Conservation (phyloP, 2,888 invertebrate genomes). For the Amblyjoppa proteus region DNA sequence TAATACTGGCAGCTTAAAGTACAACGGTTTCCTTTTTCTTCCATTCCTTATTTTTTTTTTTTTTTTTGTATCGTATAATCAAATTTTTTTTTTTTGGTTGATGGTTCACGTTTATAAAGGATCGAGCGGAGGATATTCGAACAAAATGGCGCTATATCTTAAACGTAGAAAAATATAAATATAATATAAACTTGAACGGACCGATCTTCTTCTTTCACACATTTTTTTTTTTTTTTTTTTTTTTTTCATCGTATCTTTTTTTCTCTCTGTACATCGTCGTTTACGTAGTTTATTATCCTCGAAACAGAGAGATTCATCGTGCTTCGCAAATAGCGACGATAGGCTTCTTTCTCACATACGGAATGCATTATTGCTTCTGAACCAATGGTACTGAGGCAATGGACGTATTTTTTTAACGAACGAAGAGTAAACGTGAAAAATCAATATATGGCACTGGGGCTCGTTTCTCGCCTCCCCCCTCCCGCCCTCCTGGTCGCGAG, state of each 20-base stretch:
- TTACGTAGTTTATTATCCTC: conserved; percentile 34
- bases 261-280: conserved; percentile 35
- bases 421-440: conserved; percentile 39
- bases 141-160: conserved; percentile 63
- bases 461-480: conserved; percentile 24
- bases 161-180: conserved; percentile 72
- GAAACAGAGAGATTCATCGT: conserved; percentile 20
- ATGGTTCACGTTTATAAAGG: conserved; percentile 46
- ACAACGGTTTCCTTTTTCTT: conserved; percentile 53
- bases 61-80: conserved; percentile 29
- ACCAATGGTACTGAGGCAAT: conserved; percentile 54
- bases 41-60: conserved; percentile 24
- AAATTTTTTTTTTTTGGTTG: conserved; percentile 25
- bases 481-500: neutral
- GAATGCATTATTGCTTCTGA: conserved; percentile 43
- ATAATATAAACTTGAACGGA: conserved; percentile 65
- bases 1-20: conserved; percentile 81
- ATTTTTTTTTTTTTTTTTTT: conserved; percentile 26
- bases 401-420: conserved; percentile 64
- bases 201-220: conserved; percentile 44
- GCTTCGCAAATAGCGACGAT: conserved; percentile 17
- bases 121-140: conserved; percentile 61
- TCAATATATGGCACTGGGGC: conserved; percentile 41
- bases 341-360: conserved; percentile 26
- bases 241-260: conserved; percentile 2